Evolutionary conservation across 2,113 vertebrate genomes (phyloP), one percentile per base, ranked within the genome.

Genomic region (Leptodactylus fuscus): DNA sequence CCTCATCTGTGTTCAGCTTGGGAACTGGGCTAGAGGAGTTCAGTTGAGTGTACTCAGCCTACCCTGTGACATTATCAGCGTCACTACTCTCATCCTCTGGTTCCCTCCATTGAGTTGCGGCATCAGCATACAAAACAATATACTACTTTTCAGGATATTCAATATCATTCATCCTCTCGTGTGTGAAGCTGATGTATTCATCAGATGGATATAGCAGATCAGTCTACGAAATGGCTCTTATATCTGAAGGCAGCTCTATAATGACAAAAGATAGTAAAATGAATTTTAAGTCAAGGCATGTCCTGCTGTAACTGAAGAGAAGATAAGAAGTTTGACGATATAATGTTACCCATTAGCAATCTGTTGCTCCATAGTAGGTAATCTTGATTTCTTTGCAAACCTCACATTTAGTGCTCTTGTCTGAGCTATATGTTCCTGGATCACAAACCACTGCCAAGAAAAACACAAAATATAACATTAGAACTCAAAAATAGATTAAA

Each of bases 351-450:
- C 49, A 90, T 77, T 70, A 87, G 88, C 94, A 94, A 62, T 89
- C 87, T 87, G 85, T 93, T 60, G 94, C 94, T 91, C 94, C 90
- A 0, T 93, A 93, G 29, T 9, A 4, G 22, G 53, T 82, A 79
- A 65, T 71, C 53, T 0, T 69, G 62, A 88, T 32, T 2, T 81
- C 86, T 15, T 69, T 0, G 65, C 94, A 94, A 20, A 34, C 38
- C 88, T 80, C 76, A 87, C 94, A 95, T 16, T 78, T 89, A 85
- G 91, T 88, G 3, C 87, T 81, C 8, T 88, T 83, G 87, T 89
- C 87, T 16, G 94, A 90, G 38, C 92, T 95, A 81, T 92, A 93
- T n/a, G 89, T 94, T 69, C 92, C 89, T 2, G 94, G 95, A 51
- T 85, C 83, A 58, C 94, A 95, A 79, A 91, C 92, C 87, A 94